phyloP scores from a whole-genome alignment of 2,888 invertebrate genomes.

The Mimumesa dahlbomi region DNA sequence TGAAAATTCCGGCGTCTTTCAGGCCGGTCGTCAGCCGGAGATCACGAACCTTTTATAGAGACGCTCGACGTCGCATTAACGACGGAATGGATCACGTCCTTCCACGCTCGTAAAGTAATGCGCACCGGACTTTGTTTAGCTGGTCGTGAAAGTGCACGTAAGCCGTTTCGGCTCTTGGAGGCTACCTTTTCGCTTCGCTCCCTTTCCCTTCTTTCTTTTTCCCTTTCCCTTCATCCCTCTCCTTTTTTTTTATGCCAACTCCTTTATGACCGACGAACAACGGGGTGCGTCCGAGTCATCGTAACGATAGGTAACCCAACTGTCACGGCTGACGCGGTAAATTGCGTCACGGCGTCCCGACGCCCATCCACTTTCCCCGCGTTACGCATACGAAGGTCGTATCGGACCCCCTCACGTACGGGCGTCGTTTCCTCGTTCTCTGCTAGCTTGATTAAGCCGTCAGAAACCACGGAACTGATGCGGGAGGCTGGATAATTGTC shows the following conservation, averaged over 20 bases:
- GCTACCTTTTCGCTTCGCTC: slow-evolving; percentile 1
- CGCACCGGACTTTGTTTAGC: slow-evolving; percentile 75
- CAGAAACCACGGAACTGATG: slow-evolving; percentile 7
- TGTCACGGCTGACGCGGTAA: slow-evolving; percentile 65
- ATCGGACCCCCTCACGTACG: slow-evolving; percentile 29
- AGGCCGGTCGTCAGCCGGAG: slow-evolving; percentile 16
- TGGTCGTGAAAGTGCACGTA: slow-evolving; percentile 66
- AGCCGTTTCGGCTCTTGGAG: slow-evolving; percentile 56
- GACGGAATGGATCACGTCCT: slow-evolving; percentile 78
- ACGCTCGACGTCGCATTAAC: slow-evolving; percentile 76
- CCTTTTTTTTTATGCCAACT: slow-evolving; percentile 19
- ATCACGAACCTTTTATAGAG: slow-evolving; percentile 71
- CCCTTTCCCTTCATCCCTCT: slow-evolving; percentile 11
- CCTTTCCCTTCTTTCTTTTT: slow-evolving; percentile 15
- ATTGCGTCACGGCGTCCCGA: slow-evolving; percentile 60
- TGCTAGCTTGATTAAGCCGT: slow-evolving; percentile 43
- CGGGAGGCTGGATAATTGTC: slow-evolving; percentile 29
- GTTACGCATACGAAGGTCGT: slow-evolving; percentile 27
- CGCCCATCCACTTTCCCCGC: slow-evolving; percentile 29
- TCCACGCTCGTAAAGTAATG: slow-evolving; percentile 76
- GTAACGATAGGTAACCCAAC: slow-evolving; percentile 26
- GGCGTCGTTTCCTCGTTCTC: slow-evolving; percentile 45
- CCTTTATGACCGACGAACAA: slow-evolving; percentile 13
- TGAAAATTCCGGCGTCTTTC: not conserved
- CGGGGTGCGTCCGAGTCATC: slow-evolving; percentile 23